Percentiles rank a stretch among this genome's conserved stretches.
Conservation (phyloP, 37 sponge, comb jelly and placozoan species). For the Aphrocallistes beatrix region DNA sequence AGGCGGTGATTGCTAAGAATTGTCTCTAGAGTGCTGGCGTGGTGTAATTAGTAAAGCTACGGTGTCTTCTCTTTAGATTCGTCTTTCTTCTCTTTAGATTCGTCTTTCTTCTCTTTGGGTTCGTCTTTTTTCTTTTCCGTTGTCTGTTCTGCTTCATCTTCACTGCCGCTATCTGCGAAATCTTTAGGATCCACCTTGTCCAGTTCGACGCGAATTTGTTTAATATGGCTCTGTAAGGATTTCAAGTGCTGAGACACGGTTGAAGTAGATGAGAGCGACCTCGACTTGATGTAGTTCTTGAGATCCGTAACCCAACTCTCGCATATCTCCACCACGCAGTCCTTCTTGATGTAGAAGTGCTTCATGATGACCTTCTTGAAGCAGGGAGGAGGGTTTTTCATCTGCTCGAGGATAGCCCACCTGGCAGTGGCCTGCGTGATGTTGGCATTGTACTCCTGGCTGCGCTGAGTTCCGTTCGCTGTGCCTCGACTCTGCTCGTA, state of each 20-base stretch:
- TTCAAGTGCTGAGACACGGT: conserved; percentile 20
- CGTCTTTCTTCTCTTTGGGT: not conserved
- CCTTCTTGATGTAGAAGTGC: conserved; percentile 60
- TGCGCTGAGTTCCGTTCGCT: conserved; percentile 50
- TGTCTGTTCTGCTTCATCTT: not conserved
- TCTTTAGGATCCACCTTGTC: conserved; percentile 24
- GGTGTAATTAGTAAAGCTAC: not conserved
- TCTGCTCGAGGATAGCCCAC: conserved; percentile 79
- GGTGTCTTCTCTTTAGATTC: not conserved
- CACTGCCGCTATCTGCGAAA: conserved; percentile 15
- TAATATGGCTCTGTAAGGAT: conserved; percentile 21
- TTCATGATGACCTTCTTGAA: conserved; percentile 62
- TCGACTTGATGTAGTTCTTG: not conserved
- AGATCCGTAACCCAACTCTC: not conserved
- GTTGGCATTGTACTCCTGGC: conserved; percentile 67
- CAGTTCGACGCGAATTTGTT: conserved; percentile 31
- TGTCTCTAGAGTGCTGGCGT: not conserved
- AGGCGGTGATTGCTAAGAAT: conserved; percentile 19
- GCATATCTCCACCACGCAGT: conserved; percentile 27
- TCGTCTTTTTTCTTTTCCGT: not conserved
- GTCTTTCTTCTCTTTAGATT: not conserved
- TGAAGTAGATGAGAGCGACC: not conserved
- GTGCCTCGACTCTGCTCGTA: conserved; percentile 78
- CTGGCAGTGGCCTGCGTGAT: conserved; percentile 51
- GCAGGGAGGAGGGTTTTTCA: conserved; percentile 66